Evolutionary conservation across 2,888 invertebrate species (phyloP), one percentile per base, ranked within the genome.

Genomic region (Cheilosia soror): DNA sequence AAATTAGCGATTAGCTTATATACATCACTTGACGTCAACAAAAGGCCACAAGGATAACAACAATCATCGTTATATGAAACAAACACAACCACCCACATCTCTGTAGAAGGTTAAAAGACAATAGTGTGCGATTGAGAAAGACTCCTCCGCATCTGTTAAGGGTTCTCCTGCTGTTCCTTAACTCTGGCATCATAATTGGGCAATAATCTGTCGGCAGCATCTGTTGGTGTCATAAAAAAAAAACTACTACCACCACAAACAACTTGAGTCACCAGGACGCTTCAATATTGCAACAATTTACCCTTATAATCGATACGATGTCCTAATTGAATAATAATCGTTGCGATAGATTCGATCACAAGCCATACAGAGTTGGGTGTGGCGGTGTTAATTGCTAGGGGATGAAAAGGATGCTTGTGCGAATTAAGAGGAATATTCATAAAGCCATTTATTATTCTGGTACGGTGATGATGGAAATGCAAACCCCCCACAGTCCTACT

Each of bases 171-270:
- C 53, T 66, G 66, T 60, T 77, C 20, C 73, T 77, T 71, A 72
- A 78, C 66, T 55, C 87, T 89, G 88, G 89, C 88, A 88, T 90
- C 91, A 91, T 91, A 91, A 91, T 91, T 91, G 90, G 90, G 89
- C 91, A 90, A 91, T 91, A 91, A 91, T 91, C 91, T 91, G 91
- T 91, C 91, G 90, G 90, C 90, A 90, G 90, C 91, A 91, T 90
- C 91, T 91, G 91, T 89, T 91, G 90, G 90, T 91, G 91, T 91
- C 91, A 91, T 91, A 91, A 91, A 71, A 65, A 44, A 25, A 44
- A 60, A 15, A 65, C n/a, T 57, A 65, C 20, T n/a, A 65, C 72
- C 76, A 49, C 44, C 13, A 9, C 20, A 57, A 75, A 60, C 65
- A 80, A 73, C 72, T 65, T 58, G 42, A 79, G 66, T 40, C 55